Percentiles rank a stretch among this genome's conserved stretches.
phyloP scores from a whole-genome alignment of 2,113 vertebrate species.

The Leptocoma aspasia region DNA sequence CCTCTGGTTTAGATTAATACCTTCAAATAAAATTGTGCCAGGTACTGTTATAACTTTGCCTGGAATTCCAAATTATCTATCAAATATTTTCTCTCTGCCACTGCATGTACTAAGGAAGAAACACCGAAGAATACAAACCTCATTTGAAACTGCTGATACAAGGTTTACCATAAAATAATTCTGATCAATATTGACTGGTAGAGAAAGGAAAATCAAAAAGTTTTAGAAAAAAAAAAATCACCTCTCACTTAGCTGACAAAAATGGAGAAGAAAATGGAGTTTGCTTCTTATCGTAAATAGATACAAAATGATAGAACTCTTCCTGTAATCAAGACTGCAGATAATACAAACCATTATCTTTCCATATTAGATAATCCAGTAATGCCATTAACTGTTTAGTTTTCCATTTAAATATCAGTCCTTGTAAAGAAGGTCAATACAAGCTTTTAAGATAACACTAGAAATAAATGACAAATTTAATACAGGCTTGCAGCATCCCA shows the following conservation, averaged over 20 bases:
- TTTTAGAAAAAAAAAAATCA: not conserved
- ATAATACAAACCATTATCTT: constrained; percentile 14
- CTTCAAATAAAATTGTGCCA: not conserved
- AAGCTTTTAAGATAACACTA: constrained; percentile 26
- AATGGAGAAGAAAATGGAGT: not conserved
- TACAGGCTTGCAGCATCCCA: not conserved
- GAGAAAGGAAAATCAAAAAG: not conserved
- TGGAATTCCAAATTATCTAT: not conserved
- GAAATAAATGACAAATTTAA: not conserved
- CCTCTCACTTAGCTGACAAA: not conserved
- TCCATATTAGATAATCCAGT: not conserved
- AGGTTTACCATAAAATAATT: not conserved
- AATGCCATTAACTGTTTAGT: not conserved
- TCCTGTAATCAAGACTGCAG: constrained; percentile 15
- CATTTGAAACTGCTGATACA: not conserved
- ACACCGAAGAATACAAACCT: not conserved
- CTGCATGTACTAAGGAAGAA: not conserved
- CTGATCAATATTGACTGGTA: not conserved
- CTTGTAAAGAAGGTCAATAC: not conserved
- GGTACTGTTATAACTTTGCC: not conserved
- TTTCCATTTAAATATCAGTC: constrained; percentile 1
- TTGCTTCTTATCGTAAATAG: not conserved
- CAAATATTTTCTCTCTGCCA: not conserved
- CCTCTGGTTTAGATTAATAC: not conserved
- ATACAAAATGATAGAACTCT: not conserved